Conservation (phyloP, 2,888 invertebrate genomes). For the Nephrotoma appendiculata region DNA sequence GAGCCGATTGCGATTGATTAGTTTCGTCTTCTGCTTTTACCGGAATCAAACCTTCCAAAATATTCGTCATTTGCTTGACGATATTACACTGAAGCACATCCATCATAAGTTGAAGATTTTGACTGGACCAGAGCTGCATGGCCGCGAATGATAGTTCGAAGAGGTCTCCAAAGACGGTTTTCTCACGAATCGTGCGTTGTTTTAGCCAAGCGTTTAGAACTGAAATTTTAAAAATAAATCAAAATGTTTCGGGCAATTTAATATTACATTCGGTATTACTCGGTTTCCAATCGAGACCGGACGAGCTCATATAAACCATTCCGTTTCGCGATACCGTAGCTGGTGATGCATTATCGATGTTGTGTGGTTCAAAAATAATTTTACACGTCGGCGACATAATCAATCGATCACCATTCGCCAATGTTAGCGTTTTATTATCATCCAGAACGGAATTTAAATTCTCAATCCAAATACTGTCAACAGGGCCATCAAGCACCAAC, state of each 20-base stretch:
- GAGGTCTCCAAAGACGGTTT: conserved; percentile 51
- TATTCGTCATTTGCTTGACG: conserved; percentile 66
- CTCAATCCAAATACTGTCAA: conserved; percentile 97
- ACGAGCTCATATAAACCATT: conserved; percentile 95
- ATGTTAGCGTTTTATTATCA: conserved; percentile 87
- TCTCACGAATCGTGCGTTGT: conserved; percentile 41
- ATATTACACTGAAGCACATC: conserved; percentile 82
- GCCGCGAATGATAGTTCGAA: conserved; percentile 62
- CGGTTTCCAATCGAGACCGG: conserved; percentile 85
- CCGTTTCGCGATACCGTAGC: conserved; percentile 92
- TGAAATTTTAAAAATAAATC: conserved; percentile 7
- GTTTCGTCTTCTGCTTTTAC: conserved; percentile 48
- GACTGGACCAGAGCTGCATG: conserved; percentile 69
- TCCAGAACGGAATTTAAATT: conserved; percentile 94
- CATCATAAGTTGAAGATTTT: conserved; percentile 71
- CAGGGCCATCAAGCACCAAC: conserved; percentile 91
- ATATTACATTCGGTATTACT: conserved; percentile 26
- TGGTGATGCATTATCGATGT: conserved; percentile 94
- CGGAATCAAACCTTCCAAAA: conserved; percentile 77
- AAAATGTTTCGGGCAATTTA: neutral
- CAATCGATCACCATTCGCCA: conserved; percentile 90
- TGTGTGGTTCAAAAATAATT: conserved; percentile 93
- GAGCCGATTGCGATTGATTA: conserved; percentile 32
- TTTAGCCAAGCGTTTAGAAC: conserved; percentile 78
- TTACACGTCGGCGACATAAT: conserved; percentile 91